Evolutionary conservation across 2,113 vertebrate species (phyloP).

Genomic region (Limnothrissa miodon): DNA sequence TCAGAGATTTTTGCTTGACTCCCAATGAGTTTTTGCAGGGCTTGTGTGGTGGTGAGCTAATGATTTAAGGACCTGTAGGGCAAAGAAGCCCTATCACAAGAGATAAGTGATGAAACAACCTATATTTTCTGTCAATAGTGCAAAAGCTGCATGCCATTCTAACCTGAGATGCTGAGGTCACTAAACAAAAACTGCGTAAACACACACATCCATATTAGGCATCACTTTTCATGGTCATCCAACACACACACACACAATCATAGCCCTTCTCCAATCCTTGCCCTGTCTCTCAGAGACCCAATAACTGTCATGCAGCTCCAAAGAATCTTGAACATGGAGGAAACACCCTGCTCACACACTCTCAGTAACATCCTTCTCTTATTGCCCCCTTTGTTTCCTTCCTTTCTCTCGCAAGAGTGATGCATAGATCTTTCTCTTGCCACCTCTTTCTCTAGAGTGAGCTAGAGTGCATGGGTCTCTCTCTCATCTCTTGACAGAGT

Average conservation of each 20-base stretch:
- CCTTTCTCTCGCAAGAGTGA: neutral
- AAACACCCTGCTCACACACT: neutral
- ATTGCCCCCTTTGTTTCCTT: neutral
- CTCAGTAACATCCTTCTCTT: neutral
- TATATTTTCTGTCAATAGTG: neutral
- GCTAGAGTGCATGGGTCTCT: neutral
- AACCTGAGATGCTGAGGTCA: neutral
- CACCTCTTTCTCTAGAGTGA: neutral
- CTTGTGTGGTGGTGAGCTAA: constrained; percentile 26
- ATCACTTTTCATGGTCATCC: neutral
- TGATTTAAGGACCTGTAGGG: constrained; percentile 29
- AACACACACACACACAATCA: too few relatives aligned
- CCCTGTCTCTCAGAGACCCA: neutral
- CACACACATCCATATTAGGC: neutral
- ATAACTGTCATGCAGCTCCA: neutral
- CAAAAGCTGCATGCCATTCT: neutral
- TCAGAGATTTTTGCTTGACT: constrained; percentile 7
- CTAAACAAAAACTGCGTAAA: neutral
- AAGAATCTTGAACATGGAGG: neutral
- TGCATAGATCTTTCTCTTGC: neutral
- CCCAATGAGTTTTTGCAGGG: constrained; percentile 23
- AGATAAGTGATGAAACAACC: neutral
- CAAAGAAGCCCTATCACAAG: constrained; percentile 24
- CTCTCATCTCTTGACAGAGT: neutral
- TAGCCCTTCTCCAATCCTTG: neutral